These are phyloP conservation scores for Phylloscopus collybita DNA, from an alignment of 2,797 vertebrate genomes.

Conservation along the genomic window DNA sequence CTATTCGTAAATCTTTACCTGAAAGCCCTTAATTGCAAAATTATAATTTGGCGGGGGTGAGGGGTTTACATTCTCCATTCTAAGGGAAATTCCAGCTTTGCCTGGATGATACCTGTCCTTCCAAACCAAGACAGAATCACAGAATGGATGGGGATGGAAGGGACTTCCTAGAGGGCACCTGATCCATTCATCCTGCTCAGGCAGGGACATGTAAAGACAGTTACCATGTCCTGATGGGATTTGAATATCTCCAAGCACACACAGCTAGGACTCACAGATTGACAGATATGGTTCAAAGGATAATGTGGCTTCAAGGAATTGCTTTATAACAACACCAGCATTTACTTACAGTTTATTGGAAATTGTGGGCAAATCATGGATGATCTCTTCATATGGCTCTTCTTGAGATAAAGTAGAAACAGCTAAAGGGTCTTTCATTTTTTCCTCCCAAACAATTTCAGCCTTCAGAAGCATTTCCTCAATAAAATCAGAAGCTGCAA, in stretches of 20 bases:
- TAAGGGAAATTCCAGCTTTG: no score
- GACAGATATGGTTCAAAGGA: not conserved
- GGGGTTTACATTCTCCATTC: no score
- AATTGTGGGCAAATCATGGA: constrained; percentile 79
- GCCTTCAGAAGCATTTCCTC: constrained; percentile 87
- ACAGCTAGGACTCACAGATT: not conserved
- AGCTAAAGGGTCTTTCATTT: constrained; percentile 76
- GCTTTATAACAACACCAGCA: not conserved
- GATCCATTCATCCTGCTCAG: not conserved
- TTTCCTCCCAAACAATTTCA: constrained; percentile 86
- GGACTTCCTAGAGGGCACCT: not conserved
- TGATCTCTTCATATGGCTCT: constrained; percentile 84
- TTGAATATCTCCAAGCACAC: not conserved
- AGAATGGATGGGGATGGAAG: not conserved
- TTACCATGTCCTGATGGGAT: not conserved
- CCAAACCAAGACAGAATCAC: not conserved
- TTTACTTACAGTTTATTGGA: constrained; percentile 91
- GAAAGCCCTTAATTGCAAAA: no score
- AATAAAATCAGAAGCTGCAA: constrained; percentile 86
- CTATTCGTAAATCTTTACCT: no score
- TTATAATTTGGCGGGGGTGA: no score
- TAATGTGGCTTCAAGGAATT: not conserved
- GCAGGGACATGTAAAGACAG: not conserved
- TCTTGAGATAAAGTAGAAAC: constrained; percentile 74
- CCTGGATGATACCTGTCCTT: no score